Evolutionary conservation across 2,888 invertebrate species (phyloP), one percentile per base, ranked within the genome.

Genomic region (Aphodius sticticus): DNA sequence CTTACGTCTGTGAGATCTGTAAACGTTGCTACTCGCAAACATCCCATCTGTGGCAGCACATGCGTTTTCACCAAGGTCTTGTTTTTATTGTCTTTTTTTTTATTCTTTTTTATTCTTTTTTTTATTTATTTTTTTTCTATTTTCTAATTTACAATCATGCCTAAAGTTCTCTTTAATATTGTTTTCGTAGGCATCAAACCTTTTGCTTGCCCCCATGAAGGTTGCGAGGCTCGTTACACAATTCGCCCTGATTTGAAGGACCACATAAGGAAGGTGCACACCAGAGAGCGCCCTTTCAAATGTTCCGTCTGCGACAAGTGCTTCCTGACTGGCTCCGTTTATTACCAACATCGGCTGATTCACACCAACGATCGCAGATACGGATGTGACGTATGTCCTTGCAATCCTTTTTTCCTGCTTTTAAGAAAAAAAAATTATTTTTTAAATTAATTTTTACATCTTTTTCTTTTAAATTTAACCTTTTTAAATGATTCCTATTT

Each of bases 11-110:
- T 83, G 93, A 93, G 83, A 90, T 92, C 72, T 93, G 93, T 82
- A 92, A 92, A n/a, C 90, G 91, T 81, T 91, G 92, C 6, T 92
- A 92, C 83, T 90, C 93, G 0, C 93, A 93, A 85, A 93, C 93
- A 0, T 92, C 92, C 77, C 93, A 93, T 85, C 88, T 93, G 83
- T 93, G 93, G 92, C 93, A 93, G 79, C 93, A 93, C 84, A 91
- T 93, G 86, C 89, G 93, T 82, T 93, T 93, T 83, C 93, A 93
- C 86, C 92, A 92, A 90, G 93, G 92, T 89, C 87, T 53, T 75
- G 9, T 14, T 26, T n/a, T n/a, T n/a, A n/a, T n/a, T n/a, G n/a
- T n/a, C n/a, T n/a, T n/a, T n/a, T n/a, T n/a, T n/a, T n/a, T n/a
- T n/a, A n/a, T n/a, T n/a, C n/a, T n/a, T n/a, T n/a, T n/a, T n/a